Evolutionary conservation across 2,113 vertebrate genomes (phyloP), one percentile per base, ranked within the genome.

Genomic region (Brachionichthys hirsutus): DNA sequence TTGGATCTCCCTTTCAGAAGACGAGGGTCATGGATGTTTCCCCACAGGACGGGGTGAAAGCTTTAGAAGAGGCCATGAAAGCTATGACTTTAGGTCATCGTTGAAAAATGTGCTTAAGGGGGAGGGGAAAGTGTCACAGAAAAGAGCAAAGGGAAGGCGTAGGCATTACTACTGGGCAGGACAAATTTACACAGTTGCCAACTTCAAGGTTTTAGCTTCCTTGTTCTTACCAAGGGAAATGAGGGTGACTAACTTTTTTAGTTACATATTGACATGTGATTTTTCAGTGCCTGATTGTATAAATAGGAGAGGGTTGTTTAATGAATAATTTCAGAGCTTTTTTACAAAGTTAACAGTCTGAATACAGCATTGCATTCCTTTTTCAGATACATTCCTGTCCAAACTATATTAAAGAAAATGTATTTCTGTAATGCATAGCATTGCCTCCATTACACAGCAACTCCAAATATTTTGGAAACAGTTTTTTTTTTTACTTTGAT

Each of bases 201-300:
- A 91, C 87, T 85, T 89, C 75, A 89, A 88, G 82, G 84, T 85
- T 85, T 88, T 83, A 71, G 71, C 84, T 87, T 88, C 90, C 89
- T 87, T 89, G 89, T 86, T 89, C 88, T 88, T 89, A 85, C 74
- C 77, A 85, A 89, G 89, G 87, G 80, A 82, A 79, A 85, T 64
- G 84, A 89, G 86, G 87, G 89, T 74, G 77, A 90, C 86, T 89
- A 90, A 89, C 87, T 91, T 91, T 91, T 90, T 91, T 89, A 89
- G 89, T 90, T 91, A 87, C 86, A 89, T 89, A 89, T 86, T 89
- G 87, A 89, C 88, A 89, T 91, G 89, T 91, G 88, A 90, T 90
- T 91, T 91, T 91, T 91, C 89, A 90, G 90, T 91, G 90, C 90
- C 90, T 91, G 90, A 91, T 90, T 91, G 90, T 91, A 90, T 87